Base-by-base conservation (phyloP, 2,797 vertebrate genomes). In the Rachycentron canadum region DNA sequence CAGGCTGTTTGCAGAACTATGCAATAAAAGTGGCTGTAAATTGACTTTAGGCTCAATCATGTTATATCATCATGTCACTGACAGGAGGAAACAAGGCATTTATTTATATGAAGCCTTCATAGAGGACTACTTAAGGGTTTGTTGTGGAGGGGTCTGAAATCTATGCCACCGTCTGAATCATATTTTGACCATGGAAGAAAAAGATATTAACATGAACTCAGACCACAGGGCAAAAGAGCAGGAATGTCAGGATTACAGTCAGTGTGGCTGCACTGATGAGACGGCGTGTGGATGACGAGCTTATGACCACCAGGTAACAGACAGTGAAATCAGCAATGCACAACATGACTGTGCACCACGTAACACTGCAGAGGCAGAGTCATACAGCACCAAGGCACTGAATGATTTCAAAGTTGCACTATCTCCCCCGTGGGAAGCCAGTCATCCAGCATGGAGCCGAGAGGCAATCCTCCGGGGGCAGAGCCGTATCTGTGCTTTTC, bases 281-380 rank as follows among this genome's bases (percentile, higher is more conserved):
- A 83, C 86, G 60, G 83, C 68, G 41, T 43, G 81, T 74, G 86
- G 77, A 86, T 81, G 86, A 86, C 75, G 87, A 84, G 92, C 79
- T 88, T 78, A 82, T 69, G 82, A 84, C 73, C 74, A 57, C 57
- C 86, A 88, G 86, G 84, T 80, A 85, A 62, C 81, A 82, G 84
- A 82, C 85, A 77, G 73, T 43, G 47, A 75, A 81, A 79, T 81
- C 71, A 78, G 79, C 81, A 43, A 28, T 5, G 68, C 67, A 17
- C 34, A 21, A 41, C 67, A 58, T 32, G 74, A 83, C 68, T 28
- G 34, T 38, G 72, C 68, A 13, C 60, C 5, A 26, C 45, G 30
- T 28, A 52, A 56, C 40, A 3, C 83, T 32, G 73, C 72, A 70
- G 63, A 81, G 74, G 52, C 74, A 52, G 57, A 78, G 68, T 56